phyloP scores from a whole-genome alignment of 37 sponge, comb jelly and placozoan genomes.

The Ephydatia muelleri region DNA sequence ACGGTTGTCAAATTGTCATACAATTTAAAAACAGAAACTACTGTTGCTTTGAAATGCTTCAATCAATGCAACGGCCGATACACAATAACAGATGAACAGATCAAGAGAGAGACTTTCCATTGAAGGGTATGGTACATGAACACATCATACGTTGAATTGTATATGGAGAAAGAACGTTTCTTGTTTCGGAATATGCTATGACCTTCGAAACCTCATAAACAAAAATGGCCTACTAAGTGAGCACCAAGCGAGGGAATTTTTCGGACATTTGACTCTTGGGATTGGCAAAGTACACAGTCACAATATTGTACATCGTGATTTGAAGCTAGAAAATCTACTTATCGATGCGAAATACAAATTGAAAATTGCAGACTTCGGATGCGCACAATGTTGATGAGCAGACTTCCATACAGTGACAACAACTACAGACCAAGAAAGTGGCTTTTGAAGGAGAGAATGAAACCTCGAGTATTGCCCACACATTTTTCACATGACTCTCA shows the following conservation, averaged over 20 bases:
- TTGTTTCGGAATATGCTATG: conserved; percentile 57
- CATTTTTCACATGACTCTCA: conserved; percentile 17
- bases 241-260: conserved; percentile 47
- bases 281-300: conserved; percentile 40
- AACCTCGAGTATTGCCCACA: conserved; percentile 30
- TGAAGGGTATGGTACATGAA: conserved; percentile 51
- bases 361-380: conserved; percentile 66
- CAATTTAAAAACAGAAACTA: conserved; percentile 29
- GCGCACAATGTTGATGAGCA: conserved; percentile 59
- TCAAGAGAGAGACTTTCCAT: conserved; percentile 51
- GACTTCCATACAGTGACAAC: conserved; percentile 47
- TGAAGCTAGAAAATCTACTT: conserved; percentile 65
- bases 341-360: conserved; percentile 36
- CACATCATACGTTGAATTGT: conserved; percentile 48
- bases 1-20: conserved; percentile 47
- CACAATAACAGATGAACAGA: conserved; percentile 63
- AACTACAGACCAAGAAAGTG: conserved; percentile 36
- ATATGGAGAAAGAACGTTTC: conserved; percentile 51
- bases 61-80: conserved; percentile 36
- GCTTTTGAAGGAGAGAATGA: conserved; percentile 48
- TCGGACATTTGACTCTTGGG: conserved; percentile 44
- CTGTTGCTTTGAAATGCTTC: conserved; percentile 59
- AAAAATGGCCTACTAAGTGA: conserved; percentile 37
- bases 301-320: conserved; percentile 54
- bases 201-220: conserved; percentile 58